Conservation (phyloP, 2,797 vertebrate species). For the Falco concolor region DNA sequence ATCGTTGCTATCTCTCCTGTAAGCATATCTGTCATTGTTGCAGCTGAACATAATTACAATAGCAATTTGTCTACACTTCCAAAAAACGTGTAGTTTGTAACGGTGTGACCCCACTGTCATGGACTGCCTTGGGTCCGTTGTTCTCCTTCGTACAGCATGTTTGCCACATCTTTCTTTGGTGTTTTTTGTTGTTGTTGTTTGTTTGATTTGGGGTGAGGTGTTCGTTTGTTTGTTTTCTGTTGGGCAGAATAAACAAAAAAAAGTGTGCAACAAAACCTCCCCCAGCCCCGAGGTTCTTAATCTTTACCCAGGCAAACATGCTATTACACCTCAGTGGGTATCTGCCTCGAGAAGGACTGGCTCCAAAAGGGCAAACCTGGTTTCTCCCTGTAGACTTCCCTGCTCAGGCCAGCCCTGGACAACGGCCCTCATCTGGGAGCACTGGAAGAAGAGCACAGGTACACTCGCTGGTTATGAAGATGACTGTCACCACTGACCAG, state of each 20-base stretch:
- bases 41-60: background rate
- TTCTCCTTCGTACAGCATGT: background rate
- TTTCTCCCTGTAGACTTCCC: background rate
- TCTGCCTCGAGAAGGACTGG: background rate
- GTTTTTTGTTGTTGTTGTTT: too few relatives aligned
- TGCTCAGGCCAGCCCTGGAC: background rate
- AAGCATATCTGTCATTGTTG: background rate
- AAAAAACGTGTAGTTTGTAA: background rate
- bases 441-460: background rate
- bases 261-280: background rate
- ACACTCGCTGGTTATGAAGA: rapidly evolving
- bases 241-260: background rate
- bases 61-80: background rate
- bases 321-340: background rate
- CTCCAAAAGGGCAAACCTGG: background rate
- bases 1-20: background rate
- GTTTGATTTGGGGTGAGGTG: too few relatives aligned
- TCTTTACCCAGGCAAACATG: background rate
- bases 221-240: background rate
- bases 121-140: background rate
- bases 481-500: background rate
- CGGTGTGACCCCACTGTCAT: background rate
- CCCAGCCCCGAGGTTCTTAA: background rate
- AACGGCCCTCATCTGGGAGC: background rate
- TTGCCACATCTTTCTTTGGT: background rate